A percentile compares a stretch with the other conserved stretches of the same genome.
phyloP scores from a whole-genome alignment of 2,888 invertebrate species.

The Aporophyla lueneburgensis region DNA sequence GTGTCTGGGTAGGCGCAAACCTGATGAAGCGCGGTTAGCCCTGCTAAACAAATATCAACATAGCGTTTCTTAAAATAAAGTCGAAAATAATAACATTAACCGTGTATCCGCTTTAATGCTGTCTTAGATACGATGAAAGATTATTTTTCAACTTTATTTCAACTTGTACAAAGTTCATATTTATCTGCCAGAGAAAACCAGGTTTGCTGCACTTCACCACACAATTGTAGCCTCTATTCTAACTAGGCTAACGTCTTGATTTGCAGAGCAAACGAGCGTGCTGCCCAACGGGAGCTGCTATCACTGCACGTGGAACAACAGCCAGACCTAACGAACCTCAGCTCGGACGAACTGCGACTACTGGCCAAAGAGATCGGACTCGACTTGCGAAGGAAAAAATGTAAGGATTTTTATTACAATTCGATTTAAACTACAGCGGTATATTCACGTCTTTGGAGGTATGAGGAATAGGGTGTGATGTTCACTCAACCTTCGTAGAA shows the following conservation, averaged over 20 bases:
- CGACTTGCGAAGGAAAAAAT: slow-evolving; percentile 76
- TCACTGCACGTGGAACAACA: slow-evolving; percentile 84
- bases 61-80: background rate
- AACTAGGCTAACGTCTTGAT: background rate
- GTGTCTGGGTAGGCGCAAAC: background rate
- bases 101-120: background rate
- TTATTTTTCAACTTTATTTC: background rate
- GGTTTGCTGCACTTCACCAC: background rate
- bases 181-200: background rate
- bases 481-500: too few species aligned
- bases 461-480: too few species aligned
- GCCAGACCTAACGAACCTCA: slow-evolving; percentile 76
- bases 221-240: slow-evolving; percentile 1
- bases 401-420: slow-evolving; percentile 66
- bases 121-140: background rate
- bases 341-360: slow-evolving; percentile 74
- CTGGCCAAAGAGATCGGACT: slow-evolving; percentile 81
- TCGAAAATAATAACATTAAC: background rate
- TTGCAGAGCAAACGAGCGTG: slow-evolving; percentile 81
- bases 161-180: background rate
- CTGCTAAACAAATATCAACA: slow-evolving; percentile 9
- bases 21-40: background rate
- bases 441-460: too few species aligned
- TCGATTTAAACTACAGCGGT: too few species aligned
- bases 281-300: slow-evolving; percentile 81